Conservation (phyloP, 2,113 vertebrate genomes). For the Lasiurus borealis region DNA sequence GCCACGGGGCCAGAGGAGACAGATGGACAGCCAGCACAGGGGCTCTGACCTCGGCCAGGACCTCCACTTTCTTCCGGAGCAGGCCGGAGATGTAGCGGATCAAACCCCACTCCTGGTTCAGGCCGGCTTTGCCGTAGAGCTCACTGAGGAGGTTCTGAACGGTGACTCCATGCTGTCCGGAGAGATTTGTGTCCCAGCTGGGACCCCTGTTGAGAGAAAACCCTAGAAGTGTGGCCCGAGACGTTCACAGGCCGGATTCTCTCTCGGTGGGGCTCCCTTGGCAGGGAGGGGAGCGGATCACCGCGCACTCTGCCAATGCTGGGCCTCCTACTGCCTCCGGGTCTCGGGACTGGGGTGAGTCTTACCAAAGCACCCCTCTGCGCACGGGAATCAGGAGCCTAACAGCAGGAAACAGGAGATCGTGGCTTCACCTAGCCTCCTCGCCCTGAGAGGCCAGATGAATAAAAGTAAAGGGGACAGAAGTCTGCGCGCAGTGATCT, state of each 20-base stretch:
- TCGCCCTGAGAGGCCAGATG: background rate
- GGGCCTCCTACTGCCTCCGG: background rate
- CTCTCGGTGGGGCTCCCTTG: background rate
- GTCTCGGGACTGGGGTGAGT: background rate
- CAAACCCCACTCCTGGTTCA: constrained; percentile 95
- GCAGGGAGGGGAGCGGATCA: background rate
- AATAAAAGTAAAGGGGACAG: background rate
- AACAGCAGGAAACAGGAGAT: background rate
- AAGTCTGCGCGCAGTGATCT: background rate
- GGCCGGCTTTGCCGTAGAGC: constrained; percentile 94
- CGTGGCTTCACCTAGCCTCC: background rate
- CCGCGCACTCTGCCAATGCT: background rate
- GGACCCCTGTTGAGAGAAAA: constrained; percentile 90
- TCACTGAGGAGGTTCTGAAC: constrained; percentile 94
- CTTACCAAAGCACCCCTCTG: background rate
- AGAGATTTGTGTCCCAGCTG: constrained; percentile 94
- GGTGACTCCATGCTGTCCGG: constrained; percentile 90
- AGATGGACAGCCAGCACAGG: background rate
- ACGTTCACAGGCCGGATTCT: background rate
- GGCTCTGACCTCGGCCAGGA: constrained; percentile 94
- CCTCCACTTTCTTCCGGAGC: constrained; percentile 95
- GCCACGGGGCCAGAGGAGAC: background rate
- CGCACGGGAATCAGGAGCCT: constrained; percentile 22
- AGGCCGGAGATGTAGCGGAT: constrained; percentile 98
- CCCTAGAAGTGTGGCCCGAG: background rate